These are phyloP conservation scores for Paracyclopina nana DNA, from an alignment of 1,140 invertebrate genomes.

Conservation along the genomic window DNA sequence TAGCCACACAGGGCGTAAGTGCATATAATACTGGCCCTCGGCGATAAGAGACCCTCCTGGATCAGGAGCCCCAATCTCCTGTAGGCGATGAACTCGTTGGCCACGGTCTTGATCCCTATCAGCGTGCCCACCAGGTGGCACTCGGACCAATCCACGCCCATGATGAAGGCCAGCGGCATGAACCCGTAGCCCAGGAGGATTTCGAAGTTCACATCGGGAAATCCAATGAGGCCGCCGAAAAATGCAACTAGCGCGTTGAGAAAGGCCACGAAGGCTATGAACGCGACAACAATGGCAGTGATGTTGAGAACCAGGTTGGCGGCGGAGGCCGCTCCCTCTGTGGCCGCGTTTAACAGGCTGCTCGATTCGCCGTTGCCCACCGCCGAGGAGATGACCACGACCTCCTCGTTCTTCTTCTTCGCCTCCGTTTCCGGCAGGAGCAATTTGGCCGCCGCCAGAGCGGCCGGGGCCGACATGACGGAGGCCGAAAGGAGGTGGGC, in stretches of 20 bases:
- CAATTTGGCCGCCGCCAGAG: conserved; percentile 68
- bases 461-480: conserved; percentile 83
- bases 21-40: conserved; percentile 51
- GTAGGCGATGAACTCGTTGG: conserved; percentile 85
- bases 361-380: conserved; percentile 22
- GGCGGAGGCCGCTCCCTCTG: conserved; percentile 51
- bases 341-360: conserved; percentile 67
- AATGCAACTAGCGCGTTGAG: conserved; percentile 40
- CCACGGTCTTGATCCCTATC: conserved; percentile 66
- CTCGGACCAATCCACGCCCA: conserved; percentile 28
- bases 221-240: conserved; percentile 12
- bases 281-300: conserved; percentile 73
- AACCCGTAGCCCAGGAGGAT: conserved; percentile 62
- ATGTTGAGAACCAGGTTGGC: conserved; percentile 67
- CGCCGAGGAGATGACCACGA: background rate
- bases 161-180: conserved; percentile 53
- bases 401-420: background rate
- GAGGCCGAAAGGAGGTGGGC: conserved; percentile 66
- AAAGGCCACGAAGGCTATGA: conserved; percentile 56
- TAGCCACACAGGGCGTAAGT: conserved; percentile 91
- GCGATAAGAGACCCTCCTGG: background rate
- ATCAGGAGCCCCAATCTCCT: conserved; percentile 34
- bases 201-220: conserved; percentile 27
- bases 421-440: conserved; percentile 41
- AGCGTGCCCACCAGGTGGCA: conserved; percentile 54